phyloP scores from a whole-genome alignment of 2,113 vertebrate species.

The Oncorhynchus nerka region DNA sequence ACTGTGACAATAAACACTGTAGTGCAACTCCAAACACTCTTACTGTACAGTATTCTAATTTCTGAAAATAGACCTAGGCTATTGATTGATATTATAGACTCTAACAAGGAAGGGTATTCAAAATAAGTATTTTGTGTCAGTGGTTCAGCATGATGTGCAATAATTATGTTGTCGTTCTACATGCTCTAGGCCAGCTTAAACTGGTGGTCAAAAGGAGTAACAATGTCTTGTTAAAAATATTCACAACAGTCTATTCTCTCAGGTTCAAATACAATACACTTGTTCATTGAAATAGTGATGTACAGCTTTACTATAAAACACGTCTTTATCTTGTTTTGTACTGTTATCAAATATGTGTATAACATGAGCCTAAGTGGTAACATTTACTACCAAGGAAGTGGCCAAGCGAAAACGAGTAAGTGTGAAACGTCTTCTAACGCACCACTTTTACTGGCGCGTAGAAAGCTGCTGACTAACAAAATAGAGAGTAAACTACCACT shows the following conservation, averaged over 20 bases:
- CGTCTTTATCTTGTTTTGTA: background rate
- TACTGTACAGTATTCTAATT: background rate
- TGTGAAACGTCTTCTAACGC: too few relatives aligned
- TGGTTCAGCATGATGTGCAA: background rate
- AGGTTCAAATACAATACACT: background rate
- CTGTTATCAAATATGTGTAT: background rate
- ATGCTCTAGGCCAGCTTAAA: background rate
- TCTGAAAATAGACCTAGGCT: background rate
- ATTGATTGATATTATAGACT: background rate
- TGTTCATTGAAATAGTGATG: background rate
- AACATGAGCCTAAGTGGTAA: background rate
- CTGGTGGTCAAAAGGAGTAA: background rate
- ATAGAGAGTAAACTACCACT: too few relatives aligned
- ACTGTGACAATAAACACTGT: background rate
- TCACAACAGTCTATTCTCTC: background rate
- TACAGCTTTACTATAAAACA: background rate
- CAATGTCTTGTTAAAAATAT: background rate
- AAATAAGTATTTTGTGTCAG: background rate
- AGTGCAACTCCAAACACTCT: background rate
- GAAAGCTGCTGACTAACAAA: too few relatives aligned
- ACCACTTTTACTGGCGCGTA: too few relatives aligned
- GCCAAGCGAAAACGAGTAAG: background rate
- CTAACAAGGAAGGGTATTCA: background rate
- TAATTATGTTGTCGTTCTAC: background rate
- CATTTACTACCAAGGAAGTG: background rate